Evolutionary conservation across 2,113 vertebrate species (phyloP).

Genomic region (Ochotona curzoniae): DNA sequence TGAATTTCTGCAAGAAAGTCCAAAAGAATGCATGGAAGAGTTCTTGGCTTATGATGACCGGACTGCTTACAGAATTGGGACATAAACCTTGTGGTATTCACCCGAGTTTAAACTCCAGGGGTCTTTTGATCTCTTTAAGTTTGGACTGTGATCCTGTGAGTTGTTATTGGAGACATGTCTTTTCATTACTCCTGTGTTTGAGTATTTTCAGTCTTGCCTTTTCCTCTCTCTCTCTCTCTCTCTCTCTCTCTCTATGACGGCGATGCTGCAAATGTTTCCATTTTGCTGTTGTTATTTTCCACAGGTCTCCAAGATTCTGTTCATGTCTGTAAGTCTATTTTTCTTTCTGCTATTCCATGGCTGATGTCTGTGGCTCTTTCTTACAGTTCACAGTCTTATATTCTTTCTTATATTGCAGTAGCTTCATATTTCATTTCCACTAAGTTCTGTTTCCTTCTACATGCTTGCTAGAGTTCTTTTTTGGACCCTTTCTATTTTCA

Average conservation of each 20-base stretch:
- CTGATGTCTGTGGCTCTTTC: not conserved
- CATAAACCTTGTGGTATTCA: not conserved
- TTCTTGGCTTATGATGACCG: not conserved
- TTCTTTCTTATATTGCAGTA: not conserved
- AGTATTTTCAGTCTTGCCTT: not conserved
- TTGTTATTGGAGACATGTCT: not conserved
- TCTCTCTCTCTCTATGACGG: too few relatives aligned
- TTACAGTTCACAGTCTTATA: not conserved
- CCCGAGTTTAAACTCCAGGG: not conserved
- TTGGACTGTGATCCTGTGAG: not conserved
- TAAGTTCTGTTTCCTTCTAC: not conserved
- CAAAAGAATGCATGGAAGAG: not conserved
- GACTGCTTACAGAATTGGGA: not conserved
- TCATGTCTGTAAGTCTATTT: not conserved
- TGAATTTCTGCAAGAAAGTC: not conserved
- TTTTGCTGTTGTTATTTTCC: not conserved
- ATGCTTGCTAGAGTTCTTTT: not conserved
- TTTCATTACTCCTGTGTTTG: not conserved
- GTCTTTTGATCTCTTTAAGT: not conserved
- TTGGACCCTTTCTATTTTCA: not conserved
- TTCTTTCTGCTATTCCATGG: not conserved
- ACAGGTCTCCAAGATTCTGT: not conserved
- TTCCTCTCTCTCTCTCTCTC: not conserved
- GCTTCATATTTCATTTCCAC: not conserved
- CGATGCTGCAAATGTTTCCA: not conserved